Evolutionary conservation across 1,140 invertebrate genomes (phyloP), one percentile per base, ranked within the genome.

Genomic region (Calosoma granatense): DNA sequence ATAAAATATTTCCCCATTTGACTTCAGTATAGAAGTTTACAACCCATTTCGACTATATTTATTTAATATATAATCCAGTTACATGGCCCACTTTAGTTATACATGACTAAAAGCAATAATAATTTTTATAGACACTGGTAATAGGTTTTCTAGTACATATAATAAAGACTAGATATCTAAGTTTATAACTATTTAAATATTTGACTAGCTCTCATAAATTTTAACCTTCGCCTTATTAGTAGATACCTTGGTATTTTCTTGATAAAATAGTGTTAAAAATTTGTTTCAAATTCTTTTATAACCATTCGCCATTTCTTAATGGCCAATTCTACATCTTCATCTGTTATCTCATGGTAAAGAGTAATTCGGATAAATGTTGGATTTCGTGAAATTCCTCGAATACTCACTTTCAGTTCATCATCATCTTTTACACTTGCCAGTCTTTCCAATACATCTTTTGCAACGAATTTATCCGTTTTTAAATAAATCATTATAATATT

Each of bases 401-500:
- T 72, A 26, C 74, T 68, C 2, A 71, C 69, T 54, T 70, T 67
- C 56, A 81, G 76, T 26, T 77, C 60, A 36, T 86, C 80, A 19
- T 76, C 73, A 2, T 82, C 69, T 60, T 70, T 65, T 26, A 87
- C 76, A 55, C 65, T 60, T 2, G 66, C 69, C 12, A 91, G 67
- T 57, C 82, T 75, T 1, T 76, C 41, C 54, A 77, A 71, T 56
- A 91, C 79, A n/a, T 81, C 71, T 54, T 61, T 65, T 1, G 82
- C 73, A 0, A 68, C 70, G 1, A 85, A 64, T 22, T 73, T 70
- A 0, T 65, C 63, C 1, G 65, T 68, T 53, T 76, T 69, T 1
- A 90, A 70, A 12, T 81, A 72, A 4, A 92, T 65, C 60, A 90
- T 77, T 6, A 93, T 67, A 58, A 94, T 94, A 65, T 94, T 94